Conservation (phyloP, 2,888 invertebrate genomes). For the Drosophila falleni region DNA sequence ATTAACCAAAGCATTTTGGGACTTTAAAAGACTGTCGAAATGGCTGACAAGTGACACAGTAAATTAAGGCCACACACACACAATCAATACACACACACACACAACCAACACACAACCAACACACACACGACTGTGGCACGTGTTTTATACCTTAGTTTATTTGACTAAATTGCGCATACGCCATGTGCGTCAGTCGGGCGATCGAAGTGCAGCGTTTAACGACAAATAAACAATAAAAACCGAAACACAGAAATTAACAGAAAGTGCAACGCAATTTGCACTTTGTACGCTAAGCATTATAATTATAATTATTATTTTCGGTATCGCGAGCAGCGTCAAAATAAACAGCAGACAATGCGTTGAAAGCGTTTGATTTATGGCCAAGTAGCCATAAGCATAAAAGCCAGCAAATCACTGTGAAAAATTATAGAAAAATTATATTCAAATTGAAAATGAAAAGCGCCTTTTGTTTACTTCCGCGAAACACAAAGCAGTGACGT, state of each 20-base stretch:
- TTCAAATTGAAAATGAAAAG: conserved; percentile 49
- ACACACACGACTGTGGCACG: conserved; percentile 44
- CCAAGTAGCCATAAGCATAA: conserved; percentile 42
- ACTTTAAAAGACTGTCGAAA: conserved; percentile 48
- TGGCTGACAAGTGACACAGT: conserved; percentile 68
- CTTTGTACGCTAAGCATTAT: conserved; percentile 24
- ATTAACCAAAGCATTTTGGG: conserved; percentile 59
- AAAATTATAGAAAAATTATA: conserved; percentile 12
- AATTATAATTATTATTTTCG: conserved; percentile 12
- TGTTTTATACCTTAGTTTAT: conserved; percentile 18
- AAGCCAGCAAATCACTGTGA: conserved; percentile 25
- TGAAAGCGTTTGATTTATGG: conserved; percentile 73
- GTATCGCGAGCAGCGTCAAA: conserved; percentile 39
- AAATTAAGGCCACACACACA: conserved; percentile 46
- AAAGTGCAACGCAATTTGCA: conserved; percentile 70
- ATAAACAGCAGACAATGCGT: conserved; percentile 59
- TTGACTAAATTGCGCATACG: conserved; percentile 35
- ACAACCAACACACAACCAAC: no score
- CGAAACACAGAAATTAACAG: neutral
- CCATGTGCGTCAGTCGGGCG: conserved; percentile 38
- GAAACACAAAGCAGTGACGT: conserved; percentile 76
- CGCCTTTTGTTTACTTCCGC: conserved; percentile 73
- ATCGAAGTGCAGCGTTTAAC: conserved; percentile 26
- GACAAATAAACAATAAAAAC: conserved; percentile 41
- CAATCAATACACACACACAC: neutral